These are phyloP conservation scores for Sterrhoptilus dennistouni DNA, from an alignment of 2,113 vertebrate species.

Conservation along the genomic window DNA sequence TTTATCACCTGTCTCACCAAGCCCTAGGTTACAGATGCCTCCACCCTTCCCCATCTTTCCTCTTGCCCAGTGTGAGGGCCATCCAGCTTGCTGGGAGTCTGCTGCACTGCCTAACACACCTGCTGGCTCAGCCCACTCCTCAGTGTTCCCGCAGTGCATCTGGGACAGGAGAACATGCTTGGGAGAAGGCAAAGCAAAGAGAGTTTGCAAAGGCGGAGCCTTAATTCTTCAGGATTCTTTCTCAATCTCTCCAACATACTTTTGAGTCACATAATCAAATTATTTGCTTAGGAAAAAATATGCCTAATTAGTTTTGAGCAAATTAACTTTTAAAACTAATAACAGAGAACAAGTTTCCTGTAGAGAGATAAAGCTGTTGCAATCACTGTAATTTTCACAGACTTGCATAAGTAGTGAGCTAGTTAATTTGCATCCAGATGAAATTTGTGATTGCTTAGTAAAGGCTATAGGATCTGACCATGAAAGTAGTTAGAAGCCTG, in stretches of 20 bases:
- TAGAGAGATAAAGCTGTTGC: not conserved
- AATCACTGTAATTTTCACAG: constrained; percentile 1
- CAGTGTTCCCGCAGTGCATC: not conserved
- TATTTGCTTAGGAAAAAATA: not conserved
- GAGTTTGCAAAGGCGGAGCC: not conserved
- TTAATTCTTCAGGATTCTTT: not conserved
- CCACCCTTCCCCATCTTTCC: not conserved
- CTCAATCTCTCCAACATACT: not conserved
- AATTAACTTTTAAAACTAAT: constrained; percentile 2
- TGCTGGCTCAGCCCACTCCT: not conserved
- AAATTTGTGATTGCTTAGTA: not conserved
- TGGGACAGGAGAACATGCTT: not conserved
- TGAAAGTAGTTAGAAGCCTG: not conserved
- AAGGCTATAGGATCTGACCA: not conserved
- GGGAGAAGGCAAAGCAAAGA: not conserved
- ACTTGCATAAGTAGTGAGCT: not conserved
- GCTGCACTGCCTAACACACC: not conserved
- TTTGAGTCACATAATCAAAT: not conserved
- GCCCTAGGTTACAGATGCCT: not conserved
- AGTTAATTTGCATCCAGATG: constrained; percentile 4
- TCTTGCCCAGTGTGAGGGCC: not conserved
- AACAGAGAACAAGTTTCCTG: not conserved
- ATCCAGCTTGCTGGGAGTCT: not conserved
- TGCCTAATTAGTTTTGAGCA: not conserved
- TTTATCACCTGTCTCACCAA: not conserved